Evolutionary conservation across 2,888 invertebrate genomes (phyloP), one percentile per base, ranked within the genome.

Genomic region (Schizotus pectinicornis): DNA sequence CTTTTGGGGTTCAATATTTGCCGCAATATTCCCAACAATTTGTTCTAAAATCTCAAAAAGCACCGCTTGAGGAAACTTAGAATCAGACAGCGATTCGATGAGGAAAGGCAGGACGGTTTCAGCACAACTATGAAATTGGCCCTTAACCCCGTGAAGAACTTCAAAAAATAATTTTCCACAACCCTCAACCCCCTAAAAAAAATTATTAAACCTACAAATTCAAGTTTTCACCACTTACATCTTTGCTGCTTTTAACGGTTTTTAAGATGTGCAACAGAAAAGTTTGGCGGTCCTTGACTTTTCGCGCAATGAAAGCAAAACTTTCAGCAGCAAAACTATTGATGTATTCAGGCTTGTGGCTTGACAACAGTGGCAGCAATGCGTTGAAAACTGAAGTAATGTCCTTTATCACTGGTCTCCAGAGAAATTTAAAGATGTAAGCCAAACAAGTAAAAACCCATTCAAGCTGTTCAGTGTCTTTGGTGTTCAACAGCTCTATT

Each of bases 271-370:
- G 82, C 41, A 83, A 82, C 36, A 95, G 77, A 75, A 96, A 89
- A 47, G 85, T 85, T 31, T 86, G 84, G 69, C 89, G 90, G 69
- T 95, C 91, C 66, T 87, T 89, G 7, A 94, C 88, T 83, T 94
- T 94, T 64, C 97, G 84, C 2, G 95, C 91, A 1, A 98, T 90
- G 82, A 95, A 98, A 0, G 97, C 92, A 83, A 98, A 97, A 79
- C 95, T 93, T 80, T 98, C 96, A 0, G 95, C 94, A 3, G 97
- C 95, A 85, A 98, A 98, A 73, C 91, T 91, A 67, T 92, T 90
- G 13, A 98, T 88, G 74, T 95, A 94, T 61, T 87, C 86, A 14
- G 93, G 92, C 70, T 89, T 88, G n/a, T 83, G 81, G 48, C 89
- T 88, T 67, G 90, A 89, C 34, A 97, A 78, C 3, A 97, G 80